Percentiles rank a stretch among this genome's conserved stretches.
Conservation (phyloP, 2,113 vertebrate genomes). For the Corythornis madagascariensis region DNA sequence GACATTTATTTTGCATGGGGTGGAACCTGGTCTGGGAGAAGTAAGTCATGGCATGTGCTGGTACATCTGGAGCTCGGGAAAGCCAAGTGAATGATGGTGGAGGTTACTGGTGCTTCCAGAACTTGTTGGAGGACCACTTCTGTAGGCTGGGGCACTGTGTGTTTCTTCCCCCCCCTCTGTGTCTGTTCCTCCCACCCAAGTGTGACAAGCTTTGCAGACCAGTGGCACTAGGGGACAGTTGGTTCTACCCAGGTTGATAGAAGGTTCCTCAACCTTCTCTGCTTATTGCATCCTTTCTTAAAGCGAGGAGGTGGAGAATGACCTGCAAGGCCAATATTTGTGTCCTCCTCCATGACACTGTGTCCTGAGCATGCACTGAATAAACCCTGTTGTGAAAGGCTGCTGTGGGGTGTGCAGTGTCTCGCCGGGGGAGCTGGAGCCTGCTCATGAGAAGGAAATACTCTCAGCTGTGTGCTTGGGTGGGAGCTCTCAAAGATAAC, state of each 20-base stretch:
- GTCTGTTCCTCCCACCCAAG: background rate
- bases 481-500: background rate
- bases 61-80: background rate
- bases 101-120: background rate
- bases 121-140: background rate
- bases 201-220: background rate
- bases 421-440: background rate
- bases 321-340: background rate
- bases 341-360: background rate
- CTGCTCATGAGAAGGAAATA: background rate
- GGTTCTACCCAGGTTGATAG: too few relatives aligned
- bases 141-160: background rate
- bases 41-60: fast-evolving
- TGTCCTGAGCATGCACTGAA: conserved; percentile 42
- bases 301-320: background rate
- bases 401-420: background rate
- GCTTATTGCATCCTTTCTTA: background rate
- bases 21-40: background rate
- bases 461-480: background rate
- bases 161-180: background rate
- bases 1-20: background rate
- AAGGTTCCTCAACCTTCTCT: background rate
- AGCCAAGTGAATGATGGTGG: background rate
- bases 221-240: background rate
- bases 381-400: conserved; percentile 48